Conservation (phyloP, 2,797 vertebrate genomes). For the Aeoliscus strigatus region DNA sequence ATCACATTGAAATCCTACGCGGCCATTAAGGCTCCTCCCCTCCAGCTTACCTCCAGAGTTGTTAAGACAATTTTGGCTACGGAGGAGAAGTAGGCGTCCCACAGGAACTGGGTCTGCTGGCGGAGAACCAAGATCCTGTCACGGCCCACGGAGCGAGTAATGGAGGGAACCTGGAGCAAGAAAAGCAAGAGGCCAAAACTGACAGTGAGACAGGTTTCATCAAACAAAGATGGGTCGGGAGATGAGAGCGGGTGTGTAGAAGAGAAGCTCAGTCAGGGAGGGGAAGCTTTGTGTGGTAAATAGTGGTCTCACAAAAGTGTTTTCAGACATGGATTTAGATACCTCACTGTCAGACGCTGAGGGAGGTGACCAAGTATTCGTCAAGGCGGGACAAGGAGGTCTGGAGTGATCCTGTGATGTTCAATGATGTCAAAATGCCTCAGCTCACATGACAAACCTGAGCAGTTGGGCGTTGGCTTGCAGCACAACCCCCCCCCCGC, state of each 20-base stretch:
- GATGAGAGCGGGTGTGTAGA: too few relatives aligned
- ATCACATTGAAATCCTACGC: too few relatives aligned
- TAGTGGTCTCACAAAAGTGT: too few relatives aligned
- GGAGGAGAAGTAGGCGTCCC: slow-evolving; percentile 82
- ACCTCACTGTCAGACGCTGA: too few relatives aligned
- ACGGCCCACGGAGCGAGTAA: slow-evolving; percentile 73
- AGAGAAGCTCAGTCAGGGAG: slow-evolving; percentile 16
- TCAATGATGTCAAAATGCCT: too few relatives aligned
- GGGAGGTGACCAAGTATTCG: too few relatives aligned
- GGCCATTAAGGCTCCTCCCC: slow-evolving; percentile 26
- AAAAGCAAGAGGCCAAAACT: slow-evolving; percentile 28
- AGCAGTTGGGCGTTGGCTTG: too few relatives aligned
- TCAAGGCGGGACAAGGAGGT: too few relatives aligned
- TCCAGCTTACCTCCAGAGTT: slow-evolving; percentile 75
- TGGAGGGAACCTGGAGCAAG: slow-evolving; percentile 75
- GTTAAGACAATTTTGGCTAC: slow-evolving; percentile 80
- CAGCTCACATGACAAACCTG: too few relatives aligned
- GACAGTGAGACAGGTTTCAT: slow-evolving; percentile 36
- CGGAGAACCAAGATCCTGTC: slow-evolving; percentile 77
- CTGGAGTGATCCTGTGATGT: too few relatives aligned
- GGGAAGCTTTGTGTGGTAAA: too few relatives aligned
- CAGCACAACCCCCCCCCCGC: too few relatives aligned
- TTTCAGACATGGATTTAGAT: slow-evolving; percentile 27
- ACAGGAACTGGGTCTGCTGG: slow-evolving; percentile 82
- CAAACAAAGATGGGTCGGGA: slow-evolving; percentile 23